phyloP scores from a whole-genome alignment of 2,797 vertebrate species.

The Falco rusticolus region DNA sequence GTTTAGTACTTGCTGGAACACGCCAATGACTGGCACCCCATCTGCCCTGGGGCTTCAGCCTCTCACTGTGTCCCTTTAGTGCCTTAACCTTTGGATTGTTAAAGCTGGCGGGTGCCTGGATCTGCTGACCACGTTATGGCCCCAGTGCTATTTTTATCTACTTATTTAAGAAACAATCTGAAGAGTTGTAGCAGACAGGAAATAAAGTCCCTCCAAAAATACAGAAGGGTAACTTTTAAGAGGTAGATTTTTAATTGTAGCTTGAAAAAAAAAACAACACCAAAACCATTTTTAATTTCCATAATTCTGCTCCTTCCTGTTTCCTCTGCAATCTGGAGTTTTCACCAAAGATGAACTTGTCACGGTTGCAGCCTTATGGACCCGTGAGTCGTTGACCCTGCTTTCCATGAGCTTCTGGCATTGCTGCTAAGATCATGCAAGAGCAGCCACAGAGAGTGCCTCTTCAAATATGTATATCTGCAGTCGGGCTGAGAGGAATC shows the following conservation, averaged over 20 bases:
- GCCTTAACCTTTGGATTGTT: background rate
- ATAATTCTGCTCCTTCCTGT: background rate
- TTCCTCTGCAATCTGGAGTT: background rate
- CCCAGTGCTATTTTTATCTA: background rate
- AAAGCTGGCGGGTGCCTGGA: background rate
- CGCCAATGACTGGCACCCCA: background rate
- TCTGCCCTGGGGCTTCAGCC: background rate
- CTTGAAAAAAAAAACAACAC: background rate
- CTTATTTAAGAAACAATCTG: conserved; percentile 17
- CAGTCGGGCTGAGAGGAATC: background rate
- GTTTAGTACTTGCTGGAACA: conserved; percentile 5
- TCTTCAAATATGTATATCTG: background rate
- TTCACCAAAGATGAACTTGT: background rate
- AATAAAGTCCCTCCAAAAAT: conserved; percentile 25
- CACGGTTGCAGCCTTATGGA: background rate
- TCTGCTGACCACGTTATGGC: background rate
- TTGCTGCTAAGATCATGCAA: background rate
- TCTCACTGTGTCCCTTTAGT: background rate
- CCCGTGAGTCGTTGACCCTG: background rate
- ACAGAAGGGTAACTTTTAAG: background rate
- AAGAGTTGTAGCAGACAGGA: conserved; percentile 25
- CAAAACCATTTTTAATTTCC: background rate
- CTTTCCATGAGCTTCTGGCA: background rate
- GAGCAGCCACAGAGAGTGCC: background rate
- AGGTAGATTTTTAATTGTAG: conserved; percentile 22